Conservation (phyloP, 2,113 vertebrate species). For the Paralichthys olivaceus region DNA sequence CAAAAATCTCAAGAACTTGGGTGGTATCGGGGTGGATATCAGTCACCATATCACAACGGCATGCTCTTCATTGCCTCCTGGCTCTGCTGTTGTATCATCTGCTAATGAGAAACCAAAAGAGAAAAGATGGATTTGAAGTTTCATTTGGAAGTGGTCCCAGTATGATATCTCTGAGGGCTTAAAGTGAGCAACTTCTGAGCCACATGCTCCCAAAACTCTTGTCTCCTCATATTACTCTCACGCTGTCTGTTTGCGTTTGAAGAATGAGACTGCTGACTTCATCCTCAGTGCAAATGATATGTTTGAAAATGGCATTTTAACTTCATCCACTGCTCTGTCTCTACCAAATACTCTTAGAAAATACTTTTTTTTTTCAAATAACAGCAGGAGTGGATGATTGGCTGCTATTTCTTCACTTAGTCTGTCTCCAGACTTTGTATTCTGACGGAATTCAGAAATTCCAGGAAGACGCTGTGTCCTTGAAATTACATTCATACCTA, state of each 20-base stretch:
- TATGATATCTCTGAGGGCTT: slow-evolving; percentile 60
- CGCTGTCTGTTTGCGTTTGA: slow-evolving; percentile 26
- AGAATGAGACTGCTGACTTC: slow-evolving; percentile 18
- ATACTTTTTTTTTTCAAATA: background rate
- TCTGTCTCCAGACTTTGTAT: slow-evolving; percentile 9
- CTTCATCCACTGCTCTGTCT: background rate
- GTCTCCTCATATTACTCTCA: slow-evolving; percentile 49
- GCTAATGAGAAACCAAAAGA: slow-evolving; percentile 74
- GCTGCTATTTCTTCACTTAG: background rate
- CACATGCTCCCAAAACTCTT: slow-evolving; percentile 52
- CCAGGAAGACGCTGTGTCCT: background rate
- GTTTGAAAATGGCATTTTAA: background rate
- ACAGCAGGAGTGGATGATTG: background rate
- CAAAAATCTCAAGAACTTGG: slow-evolving; percentile 51
- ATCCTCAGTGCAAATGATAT: slow-evolving; percentile 13
- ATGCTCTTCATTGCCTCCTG: slow-evolving; percentile 51
- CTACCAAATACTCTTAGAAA: background rate
- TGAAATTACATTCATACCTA: slow-evolving; percentile 1
- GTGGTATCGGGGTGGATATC: slow-evolving; percentile 57
- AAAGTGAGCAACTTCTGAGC: slow-evolving; percentile 63
- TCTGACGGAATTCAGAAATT: slow-evolving; percentile 1
- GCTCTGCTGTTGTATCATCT: slow-evolving; percentile 59
- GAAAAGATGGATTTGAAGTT: slow-evolving; percentile 75
- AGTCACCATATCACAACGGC: slow-evolving; percentile 29
- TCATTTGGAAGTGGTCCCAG: slow-evolving; percentile 67